Conservation (phyloP, 2,888 invertebrate genomes). For the Drosophila paranaensis region DNA sequence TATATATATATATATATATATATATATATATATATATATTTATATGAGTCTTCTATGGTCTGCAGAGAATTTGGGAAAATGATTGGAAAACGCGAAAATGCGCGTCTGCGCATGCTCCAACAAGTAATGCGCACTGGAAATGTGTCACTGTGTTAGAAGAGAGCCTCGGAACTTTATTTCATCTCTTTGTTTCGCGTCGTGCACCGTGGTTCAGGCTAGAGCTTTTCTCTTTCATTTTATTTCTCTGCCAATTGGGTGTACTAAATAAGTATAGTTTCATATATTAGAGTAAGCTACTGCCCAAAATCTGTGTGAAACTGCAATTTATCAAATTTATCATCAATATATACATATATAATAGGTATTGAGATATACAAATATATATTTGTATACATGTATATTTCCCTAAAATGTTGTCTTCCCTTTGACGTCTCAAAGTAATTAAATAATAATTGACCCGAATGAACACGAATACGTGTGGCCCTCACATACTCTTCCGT, state of each 20-base stretch:
- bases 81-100: slow-evolving; percentile 38
- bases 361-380: too few species aligned
- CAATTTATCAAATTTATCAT: too few species aligned
- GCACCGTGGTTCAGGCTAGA: slow-evolving; percentile 56
- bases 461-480: not conserved
- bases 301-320: too few species aligned
- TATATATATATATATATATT: not conserved
- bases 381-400: too few species aligned
- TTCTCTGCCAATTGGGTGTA: not conserved
- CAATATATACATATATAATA: too few species aligned
- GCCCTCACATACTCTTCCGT: slow-evolving; percentile 3
- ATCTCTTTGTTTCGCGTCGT: slow-evolving; percentile 46
- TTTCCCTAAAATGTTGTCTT: too few species aligned
- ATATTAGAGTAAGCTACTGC: not conserved
- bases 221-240: slow-evolving; percentile 5
- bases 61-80: slow-evolving; percentile 37
- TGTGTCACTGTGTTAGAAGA: slow-evolving; percentile 73
- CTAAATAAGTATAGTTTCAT: not conserved
- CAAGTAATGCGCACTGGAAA: slow-evolving; percentile 70
- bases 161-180: slow-evolving; percentile 34
- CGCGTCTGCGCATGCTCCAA: slow-evolving; percentile 62
- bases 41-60: slow-evolving; percentile 23
- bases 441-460: not conserved
- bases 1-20: not conserved
- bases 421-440: not conserved